Base-by-base conservation (phyloP, 2,888 invertebrate species). In the Acleris laterana region DNA sequence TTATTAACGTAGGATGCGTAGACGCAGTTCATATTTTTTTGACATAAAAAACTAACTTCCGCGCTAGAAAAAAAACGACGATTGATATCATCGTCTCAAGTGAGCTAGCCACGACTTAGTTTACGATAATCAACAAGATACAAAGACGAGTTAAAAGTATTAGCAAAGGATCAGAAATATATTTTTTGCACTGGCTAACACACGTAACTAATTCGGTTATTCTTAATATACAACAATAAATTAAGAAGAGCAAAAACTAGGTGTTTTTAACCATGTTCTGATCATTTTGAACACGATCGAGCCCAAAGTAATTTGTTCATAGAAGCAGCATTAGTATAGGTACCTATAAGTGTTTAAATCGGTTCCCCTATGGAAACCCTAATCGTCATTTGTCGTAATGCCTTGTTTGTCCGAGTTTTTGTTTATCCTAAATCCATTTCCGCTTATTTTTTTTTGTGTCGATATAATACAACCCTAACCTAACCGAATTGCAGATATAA, bases 31-130 rank as follows among this genome's bases (percentile, higher is more conserved):
- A 78, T 77, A 73, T 13, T 70, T 74, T 71, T 58, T 32, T 62
- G 68, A 46, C n/a, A 17, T 68, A 76, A 77, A 79, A 78, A 81
- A 77, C 69, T 75, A 60, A 77, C 75, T 82, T 82, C 83, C 84
- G 80, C 68, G 71, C 74, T 79, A 82, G 84, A 83, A 70, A 84
- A 82, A 71, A 84, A 82, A 77, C 56, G 32, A 52, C 70, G 72
- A 73, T 82, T 77, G 81, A 82, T 80, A 80, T 79, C 80, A 79
- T 80, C 76, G 61, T 72, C 71, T 70, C 76, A 74, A 77, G 74
- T 79, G 63, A 73, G 68, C 72, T 25, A 67, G 70, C 70, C 52
- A 52, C 49, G 62, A 59, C 63, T 68, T 28, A 56, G 60, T 61
- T 65, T 60, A 65, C 20, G 20, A 32, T 56, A 51, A 50, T 64